phyloP scores from a whole-genome alignment of 2,113 vertebrate species.

The Paramormyrops kingsleyae region DNA sequence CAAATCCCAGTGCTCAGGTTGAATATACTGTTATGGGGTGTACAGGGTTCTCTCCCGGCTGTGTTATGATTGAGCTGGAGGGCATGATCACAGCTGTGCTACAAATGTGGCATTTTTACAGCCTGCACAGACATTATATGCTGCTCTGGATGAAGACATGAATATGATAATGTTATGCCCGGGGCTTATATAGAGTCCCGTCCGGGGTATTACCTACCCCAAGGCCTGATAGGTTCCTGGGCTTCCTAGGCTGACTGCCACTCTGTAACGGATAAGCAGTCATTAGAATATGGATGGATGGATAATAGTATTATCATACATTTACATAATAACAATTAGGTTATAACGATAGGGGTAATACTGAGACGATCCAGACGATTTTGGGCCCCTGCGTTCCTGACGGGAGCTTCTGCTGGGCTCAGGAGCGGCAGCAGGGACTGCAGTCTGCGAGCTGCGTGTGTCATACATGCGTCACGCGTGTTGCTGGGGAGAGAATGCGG shows the following conservation, averaged over 20 bases:
- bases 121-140: not conserved
- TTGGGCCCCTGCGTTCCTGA: not conserved
- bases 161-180: not conserved
- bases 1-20: not conserved
- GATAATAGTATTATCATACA: not conserved
- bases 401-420: not conserved
- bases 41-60: not conserved
- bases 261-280: not conserved
- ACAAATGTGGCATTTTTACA: not conserved
- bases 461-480: constrained; percentile 1
- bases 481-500: not conserved
- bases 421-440: not conserved
- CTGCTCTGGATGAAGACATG: not conserved
- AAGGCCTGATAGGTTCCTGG: not conserved
- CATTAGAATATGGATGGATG: not conserved
- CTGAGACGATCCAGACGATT: not conserved
- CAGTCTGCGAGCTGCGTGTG: not conserved
- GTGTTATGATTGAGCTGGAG: not conserved
- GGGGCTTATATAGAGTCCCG: not conserved
- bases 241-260: not conserved
- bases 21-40: not conserved
- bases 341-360: not conserved
- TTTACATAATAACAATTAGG: not conserved
- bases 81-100: not conserved
- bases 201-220: not conserved